phyloP scores from a whole-genome alignment of 1,140 invertebrate genomes.

The Cotesia typhae region DNA sequence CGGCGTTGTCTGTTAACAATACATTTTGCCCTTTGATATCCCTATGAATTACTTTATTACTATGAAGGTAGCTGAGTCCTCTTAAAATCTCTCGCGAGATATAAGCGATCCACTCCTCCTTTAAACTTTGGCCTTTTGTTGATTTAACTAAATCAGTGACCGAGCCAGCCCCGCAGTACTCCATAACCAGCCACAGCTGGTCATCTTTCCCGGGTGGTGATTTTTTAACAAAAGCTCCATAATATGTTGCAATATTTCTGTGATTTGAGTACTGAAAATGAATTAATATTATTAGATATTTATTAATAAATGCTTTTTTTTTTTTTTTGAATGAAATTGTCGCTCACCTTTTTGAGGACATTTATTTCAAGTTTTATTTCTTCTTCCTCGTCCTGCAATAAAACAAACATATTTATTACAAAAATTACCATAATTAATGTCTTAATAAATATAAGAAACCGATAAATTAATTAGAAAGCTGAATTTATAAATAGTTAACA shows the following conservation, averaged over 20 bases:
- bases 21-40: constrained; percentile 99
- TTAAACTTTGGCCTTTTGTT: constrained; percentile 96
- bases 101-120: constrained; percentile 99
- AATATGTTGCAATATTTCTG: constrained; percentile 99
- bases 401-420: constrained; percentile 33
- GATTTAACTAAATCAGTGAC: constrained; percentile 99
- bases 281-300: constrained; percentile 14
- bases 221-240: constrained; percentile 99
- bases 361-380: constrained; percentile 99
- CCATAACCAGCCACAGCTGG: constrained; percentile 99
- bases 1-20: constrained; percentile 97
- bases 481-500: background rate
- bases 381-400: constrained; percentile 93
- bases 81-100: constrained; percentile 97
- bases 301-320: background rate
- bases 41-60: constrained; percentile 99
- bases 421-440: constrained; percentile 1
- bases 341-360: constrained; percentile 86
- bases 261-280: constrained; percentile 91
- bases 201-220: constrained; percentile 98
- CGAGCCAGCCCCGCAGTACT: constrained; percentile 99
- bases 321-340: constrained; percentile 5
- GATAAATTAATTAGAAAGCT: background rate
- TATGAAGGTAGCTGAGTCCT: constrained; percentile 96
- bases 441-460: background rate